Evolutionary conservation across 2,113 vertebrate species (phyloP).

Genomic region (Oxyura jamaicensis): DNA sequence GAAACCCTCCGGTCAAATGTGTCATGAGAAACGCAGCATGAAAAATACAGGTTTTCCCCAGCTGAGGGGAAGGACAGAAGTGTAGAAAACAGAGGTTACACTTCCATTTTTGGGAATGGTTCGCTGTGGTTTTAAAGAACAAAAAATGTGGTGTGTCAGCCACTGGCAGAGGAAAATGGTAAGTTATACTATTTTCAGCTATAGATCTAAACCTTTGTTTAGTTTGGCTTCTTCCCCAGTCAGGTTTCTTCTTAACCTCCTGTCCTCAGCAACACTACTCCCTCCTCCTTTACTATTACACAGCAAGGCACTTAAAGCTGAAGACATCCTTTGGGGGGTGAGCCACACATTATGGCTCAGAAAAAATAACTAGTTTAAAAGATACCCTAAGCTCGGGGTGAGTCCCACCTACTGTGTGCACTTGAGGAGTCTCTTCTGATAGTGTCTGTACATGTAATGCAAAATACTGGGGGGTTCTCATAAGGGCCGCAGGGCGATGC

Average conservation of each 20-base stretch:
- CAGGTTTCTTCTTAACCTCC: conserved; percentile 48
- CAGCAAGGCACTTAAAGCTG: not conserved
- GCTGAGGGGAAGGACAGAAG: conserved; percentile 14
- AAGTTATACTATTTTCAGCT: conserved; percentile 43
- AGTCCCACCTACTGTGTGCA: not conserved
- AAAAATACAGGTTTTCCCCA: conserved; percentile 12
- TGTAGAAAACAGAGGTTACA: conserved; percentile 41
- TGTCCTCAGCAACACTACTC: not conserved
- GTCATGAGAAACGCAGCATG: conserved; percentile 31
- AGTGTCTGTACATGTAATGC: accelerated
- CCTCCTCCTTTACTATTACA: not conserved
- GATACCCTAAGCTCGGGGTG: not conserved
- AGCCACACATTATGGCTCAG: not conserved
- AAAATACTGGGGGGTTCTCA: not conserved
- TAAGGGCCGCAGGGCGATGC: not conserved
- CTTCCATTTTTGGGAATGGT: conserved; percentile 61
- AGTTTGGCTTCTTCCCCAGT: conserved; percentile 42
- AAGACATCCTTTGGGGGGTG: not conserved
- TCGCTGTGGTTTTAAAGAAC: conserved; percentile 24
- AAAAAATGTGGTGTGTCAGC: conserved; percentile 57
- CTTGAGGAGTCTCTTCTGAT: not conserved
- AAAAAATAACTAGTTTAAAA: not conserved
- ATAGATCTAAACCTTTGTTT: conserved; percentile 48
- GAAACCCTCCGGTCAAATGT: conserved; percentile 15
- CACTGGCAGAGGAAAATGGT: conserved; percentile 39